Conservation (phyloP, 2,797 vertebrate genomes). For the Notoglanidium macrostoma region DNA sequence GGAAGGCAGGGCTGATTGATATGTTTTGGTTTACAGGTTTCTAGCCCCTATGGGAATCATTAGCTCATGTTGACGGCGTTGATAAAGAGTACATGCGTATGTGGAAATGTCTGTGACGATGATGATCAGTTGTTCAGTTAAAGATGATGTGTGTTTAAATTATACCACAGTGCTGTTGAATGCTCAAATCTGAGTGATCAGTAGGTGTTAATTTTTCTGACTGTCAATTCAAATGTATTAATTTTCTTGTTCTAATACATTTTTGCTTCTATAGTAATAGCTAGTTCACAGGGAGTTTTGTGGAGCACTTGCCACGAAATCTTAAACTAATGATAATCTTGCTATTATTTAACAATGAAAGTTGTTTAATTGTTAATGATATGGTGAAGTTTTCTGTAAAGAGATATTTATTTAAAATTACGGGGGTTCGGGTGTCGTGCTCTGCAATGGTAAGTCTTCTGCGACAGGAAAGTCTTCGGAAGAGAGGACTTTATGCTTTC, state of each 20-base stretch:
- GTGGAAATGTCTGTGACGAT: neutral
- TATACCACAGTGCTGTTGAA: neutral
- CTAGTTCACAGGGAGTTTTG: neutral
- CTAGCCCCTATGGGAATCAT: conserved; percentile 3
- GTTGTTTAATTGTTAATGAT: neutral
- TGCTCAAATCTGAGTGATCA: neutral
- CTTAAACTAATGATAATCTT: neutral
- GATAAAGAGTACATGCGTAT: neutral
- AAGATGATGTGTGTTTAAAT: conserved; percentile 1
- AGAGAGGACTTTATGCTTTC: neutral
- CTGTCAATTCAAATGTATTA: neutral
- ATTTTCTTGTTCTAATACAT: neutral
- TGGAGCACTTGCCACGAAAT: neutral
- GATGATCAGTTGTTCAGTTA: neutral
- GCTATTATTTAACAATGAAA: neutral
- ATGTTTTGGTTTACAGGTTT: conserved; percentile 23
- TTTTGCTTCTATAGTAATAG: neutral
- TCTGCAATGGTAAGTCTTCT: neutral
- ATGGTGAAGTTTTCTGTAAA: neutral
- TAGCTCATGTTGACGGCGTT: neutral
- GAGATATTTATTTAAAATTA: neutral
- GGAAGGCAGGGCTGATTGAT: conserved; percentile 39
- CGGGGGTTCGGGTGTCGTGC: neutral
- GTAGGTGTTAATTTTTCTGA: neutral
- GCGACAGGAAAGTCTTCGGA: neutral